A percentile compares a stretch with the other conserved stretches of the same genome.
Evolutionary conservation across 2,797 vertebrate species (phyloP).

Genomic region (Alosa sapidissima): DNA sequence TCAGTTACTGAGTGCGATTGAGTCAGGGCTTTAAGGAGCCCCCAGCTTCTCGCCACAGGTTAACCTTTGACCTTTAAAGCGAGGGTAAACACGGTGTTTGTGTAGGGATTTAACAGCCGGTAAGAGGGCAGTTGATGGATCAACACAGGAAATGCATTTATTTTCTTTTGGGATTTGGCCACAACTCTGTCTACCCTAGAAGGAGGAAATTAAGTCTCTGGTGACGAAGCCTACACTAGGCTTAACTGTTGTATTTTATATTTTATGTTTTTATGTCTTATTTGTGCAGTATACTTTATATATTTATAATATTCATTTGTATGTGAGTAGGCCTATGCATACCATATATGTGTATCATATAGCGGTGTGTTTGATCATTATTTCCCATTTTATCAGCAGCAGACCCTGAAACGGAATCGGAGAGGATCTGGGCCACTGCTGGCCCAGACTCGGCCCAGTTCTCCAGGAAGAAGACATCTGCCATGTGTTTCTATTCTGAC

Average conservation of each 20-base stretch:
- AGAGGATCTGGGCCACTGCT: background rate
- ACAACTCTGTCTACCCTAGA: background rate
- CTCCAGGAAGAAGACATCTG: background rate
- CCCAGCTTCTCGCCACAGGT: background rate
- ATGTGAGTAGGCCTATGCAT: too few relatives aligned
- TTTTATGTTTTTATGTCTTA: background rate
- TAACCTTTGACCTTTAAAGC: constrained; percentile 7
- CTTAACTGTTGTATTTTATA: background rate
- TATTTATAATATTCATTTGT: too few relatives aligned
- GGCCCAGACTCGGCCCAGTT: background rate
- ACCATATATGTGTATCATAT: background rate
- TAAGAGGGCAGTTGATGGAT: background rate
- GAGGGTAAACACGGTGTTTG: background rate
- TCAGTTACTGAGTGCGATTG: background rate
- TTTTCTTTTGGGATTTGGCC: background rate
- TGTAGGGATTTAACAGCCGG: background rate
- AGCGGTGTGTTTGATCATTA: background rate
- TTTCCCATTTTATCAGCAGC: background rate
- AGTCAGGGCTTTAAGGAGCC: background rate
- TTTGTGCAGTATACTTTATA: background rate
- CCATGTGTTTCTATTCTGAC: background rate
- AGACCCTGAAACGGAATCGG: background rate
- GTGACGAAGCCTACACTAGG: background rate
- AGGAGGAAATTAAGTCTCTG: too few relatives aligned
- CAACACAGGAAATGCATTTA: background rate